Percentiles rank a stretch among this genome's conserved stretches.
Evolutionary conservation across 1,140 invertebrate genomes (phyloP).

Genomic region (Trichonephila inaurata): DNA sequence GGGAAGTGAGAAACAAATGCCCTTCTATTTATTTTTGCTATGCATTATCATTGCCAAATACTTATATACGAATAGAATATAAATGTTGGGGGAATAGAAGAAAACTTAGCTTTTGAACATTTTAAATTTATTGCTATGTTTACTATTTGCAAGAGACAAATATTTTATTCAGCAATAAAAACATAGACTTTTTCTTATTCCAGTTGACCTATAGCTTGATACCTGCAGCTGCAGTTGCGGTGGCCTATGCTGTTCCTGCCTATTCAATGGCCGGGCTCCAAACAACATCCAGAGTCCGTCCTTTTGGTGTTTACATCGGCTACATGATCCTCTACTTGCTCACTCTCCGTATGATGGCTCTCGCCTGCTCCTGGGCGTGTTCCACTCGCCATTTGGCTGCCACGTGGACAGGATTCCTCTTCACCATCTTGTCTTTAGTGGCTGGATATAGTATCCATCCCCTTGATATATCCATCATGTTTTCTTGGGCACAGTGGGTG

Average conservation of each 20-base stretch:
- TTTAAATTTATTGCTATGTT: too few relatives aligned
- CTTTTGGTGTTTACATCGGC: constrained; percentile 89
- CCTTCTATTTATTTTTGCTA: too few relatives aligned
- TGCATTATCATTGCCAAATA: too few relatives aligned
- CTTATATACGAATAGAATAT: too few relatives aligned
- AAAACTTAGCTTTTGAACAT: too few relatives aligned
- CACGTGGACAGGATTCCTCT: constrained; percentile 84
- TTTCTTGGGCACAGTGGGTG: constrained; percentile 85
- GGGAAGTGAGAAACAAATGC: too few relatives aligned
- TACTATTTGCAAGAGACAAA: too few relatives aligned
- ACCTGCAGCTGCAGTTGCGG: constrained; percentile 86
- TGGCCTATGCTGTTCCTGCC: constrained; percentile 91
- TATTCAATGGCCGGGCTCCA: constrained; percentile 93
- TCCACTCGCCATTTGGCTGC: constrained; percentile 82
- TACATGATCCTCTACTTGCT: constrained; percentile 90
- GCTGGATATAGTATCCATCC: constrained; percentile 88
- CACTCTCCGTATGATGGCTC: constrained; percentile 86
- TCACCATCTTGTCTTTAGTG: constrained; percentile 85
- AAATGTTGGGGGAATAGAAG: too few relatives aligned
- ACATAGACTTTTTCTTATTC: constrained; percentile 70
- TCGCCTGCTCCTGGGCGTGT: constrained; percentile 84
- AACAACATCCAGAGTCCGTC: constrained; percentile 83
- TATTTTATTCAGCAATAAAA: too few relatives aligned
- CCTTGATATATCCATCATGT: constrained; percentile 86
- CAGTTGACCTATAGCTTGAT: constrained; percentile 84